These are phyloP conservation scores for Megaceryle torquata DNA, from an alignment of 2,113 vertebrate genomes.

Conservation along the genomic window DNA sequence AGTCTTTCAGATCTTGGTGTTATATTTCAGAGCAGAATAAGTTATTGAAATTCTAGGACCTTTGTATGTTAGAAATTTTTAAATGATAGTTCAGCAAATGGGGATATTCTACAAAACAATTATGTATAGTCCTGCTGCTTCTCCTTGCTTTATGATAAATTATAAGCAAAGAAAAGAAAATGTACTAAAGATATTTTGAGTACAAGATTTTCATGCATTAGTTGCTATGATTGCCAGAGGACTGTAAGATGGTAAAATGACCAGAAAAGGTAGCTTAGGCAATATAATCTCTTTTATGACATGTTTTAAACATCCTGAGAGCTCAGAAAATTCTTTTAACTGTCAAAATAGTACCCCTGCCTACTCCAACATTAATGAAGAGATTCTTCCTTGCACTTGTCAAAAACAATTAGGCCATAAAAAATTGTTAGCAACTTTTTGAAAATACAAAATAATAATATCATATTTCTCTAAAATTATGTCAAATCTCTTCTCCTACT, in stretches of 20 bases:
- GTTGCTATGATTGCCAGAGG: neutral
- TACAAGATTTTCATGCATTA: neutral
- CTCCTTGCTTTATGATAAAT: neutral
- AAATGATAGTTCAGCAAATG: neutral
- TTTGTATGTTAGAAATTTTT: neutral
- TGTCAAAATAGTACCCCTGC: neutral
- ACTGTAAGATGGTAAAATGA: neutral
- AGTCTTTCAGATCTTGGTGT: neutral
- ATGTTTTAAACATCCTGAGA: neutral
- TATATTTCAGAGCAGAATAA: neutral
- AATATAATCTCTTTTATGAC: neutral
- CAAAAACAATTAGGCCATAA: neutral
- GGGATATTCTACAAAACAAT: neutral
- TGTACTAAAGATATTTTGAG: neutral
- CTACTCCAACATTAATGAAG: neutral
- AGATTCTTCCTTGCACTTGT: neutral
- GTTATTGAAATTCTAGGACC: neutral
- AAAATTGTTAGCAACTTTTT: neutral
- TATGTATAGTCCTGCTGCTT: neutral
- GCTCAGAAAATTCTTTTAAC: neutral
- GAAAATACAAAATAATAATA: neutral
- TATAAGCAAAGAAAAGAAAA: neutral
- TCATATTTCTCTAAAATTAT: neutral
- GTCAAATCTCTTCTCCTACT: neutral
- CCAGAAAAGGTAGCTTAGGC: conserved; percentile 19